Evolutionary conservation across 2,888 invertebrate species (phyloP).

Genomic region (Steinernema scapterisci): DNA sequence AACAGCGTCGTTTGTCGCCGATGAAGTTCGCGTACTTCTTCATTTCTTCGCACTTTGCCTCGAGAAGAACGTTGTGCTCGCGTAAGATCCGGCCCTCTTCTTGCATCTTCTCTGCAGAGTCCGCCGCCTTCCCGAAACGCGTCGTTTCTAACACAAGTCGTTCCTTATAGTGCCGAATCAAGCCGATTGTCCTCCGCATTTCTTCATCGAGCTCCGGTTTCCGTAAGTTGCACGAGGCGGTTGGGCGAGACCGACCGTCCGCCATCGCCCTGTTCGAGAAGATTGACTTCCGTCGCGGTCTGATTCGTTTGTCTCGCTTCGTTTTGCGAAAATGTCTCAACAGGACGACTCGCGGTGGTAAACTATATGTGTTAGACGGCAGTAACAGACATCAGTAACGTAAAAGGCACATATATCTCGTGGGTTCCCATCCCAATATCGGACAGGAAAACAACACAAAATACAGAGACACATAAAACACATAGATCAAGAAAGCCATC

Average conservation of each 20-base stretch:
- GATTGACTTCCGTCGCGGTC: too few species aligned
- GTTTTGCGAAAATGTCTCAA: too few species aligned
- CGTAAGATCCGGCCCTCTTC: neutral
- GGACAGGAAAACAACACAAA: too few species aligned
- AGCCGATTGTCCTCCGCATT: neutral
- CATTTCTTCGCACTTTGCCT: neutral
- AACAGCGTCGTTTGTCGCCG: neutral
- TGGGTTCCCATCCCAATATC: too few species aligned
- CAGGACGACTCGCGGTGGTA: too few species aligned
- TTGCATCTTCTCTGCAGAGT: neutral
- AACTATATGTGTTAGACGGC: too few species aligned
- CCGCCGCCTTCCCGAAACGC: neutral
- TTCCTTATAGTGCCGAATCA: conserved; percentile 24
- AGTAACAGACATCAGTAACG: too few species aligned
- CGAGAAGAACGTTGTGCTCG: conserved; percentile 1
- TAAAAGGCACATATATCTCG: too few species aligned
- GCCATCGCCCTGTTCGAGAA: too few species aligned
- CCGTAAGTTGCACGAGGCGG: neutral
- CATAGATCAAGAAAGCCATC: too few species aligned
- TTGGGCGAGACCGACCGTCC: neutral
- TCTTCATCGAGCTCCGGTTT: neutral
- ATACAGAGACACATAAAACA: too few species aligned
- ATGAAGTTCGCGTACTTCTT: conserved; percentile 12
- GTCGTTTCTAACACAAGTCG: neutral
- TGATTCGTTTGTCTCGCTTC: too few species aligned